Evolutionary conservation across 2,797 vertebrate genomes (phyloP), one percentile per base, ranked within the genome.

Genomic region (Coilia nasus): DNA sequence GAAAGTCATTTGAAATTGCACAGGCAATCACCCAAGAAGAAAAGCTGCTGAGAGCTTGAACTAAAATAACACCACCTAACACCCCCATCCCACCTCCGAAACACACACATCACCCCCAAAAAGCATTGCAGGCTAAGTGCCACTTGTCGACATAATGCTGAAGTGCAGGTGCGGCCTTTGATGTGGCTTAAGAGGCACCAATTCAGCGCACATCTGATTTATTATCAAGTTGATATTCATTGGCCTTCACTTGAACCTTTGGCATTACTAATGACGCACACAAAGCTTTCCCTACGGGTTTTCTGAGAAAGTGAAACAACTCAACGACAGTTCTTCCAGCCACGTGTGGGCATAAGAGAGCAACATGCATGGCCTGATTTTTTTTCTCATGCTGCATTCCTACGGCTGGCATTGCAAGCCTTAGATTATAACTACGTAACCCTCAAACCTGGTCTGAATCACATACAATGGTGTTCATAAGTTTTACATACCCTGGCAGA

Each of bases 1-100:
- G 80, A 19, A 64, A 88, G 87, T 88, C 83, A 85, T 47, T 84
- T 44, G 82, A 86, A 87, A 91, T 87, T 54, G 31, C 59, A 60
- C 31, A 83, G 56, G 57, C 60, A 83, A 60, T 21, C 17, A 83
- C 41, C n/a, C 19, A 50, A 57, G 50, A 78, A 9, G 23, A 28
- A 14, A 64, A 25, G 19, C 44, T 78, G 71, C 71, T 78, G 71
- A 78, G 71, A 31, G 46, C 25, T 23, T 25, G 54, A 44, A 44
- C 41, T 21, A 17, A 1, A 31, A 78, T 78, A 83, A 83, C 71
- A 15, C 7, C 19, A 6, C 35, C 71, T 12, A 9, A 9, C 28
- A 2, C 67, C 67, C 10, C 7, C 7, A 3, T 10, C 50, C 50
- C 7, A 47, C 50, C 50, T 54, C 50, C 7, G 14, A 9, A 2